Evolutionary conservation across 2,113 vertebrate species (phyloP).

Genomic region (Psilopsiagon aurifrons): DNA sequence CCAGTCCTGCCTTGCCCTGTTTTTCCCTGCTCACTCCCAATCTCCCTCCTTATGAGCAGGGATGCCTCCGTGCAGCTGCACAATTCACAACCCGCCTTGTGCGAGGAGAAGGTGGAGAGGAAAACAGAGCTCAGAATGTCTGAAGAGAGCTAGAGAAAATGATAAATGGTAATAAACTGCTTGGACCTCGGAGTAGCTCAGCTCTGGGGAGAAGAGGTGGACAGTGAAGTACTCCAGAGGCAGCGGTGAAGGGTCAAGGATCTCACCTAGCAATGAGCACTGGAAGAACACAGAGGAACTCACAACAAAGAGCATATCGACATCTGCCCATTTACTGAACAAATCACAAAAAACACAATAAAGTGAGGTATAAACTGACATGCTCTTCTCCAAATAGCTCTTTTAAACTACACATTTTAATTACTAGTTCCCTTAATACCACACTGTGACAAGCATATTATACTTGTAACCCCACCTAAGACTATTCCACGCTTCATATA

Average conservation of each 20-base stretch:
- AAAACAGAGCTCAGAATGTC: not conserved
- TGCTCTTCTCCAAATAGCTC: not conserved
- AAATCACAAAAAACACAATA: not conserved
- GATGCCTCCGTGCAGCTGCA: accelerated
- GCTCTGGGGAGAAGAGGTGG: not conserved
- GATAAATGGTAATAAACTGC: not conserved
- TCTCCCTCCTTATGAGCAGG: not conserved
- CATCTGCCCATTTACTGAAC: not conserved
- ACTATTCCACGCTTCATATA: not conserved
- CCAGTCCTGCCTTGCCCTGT: slow-evolving; percentile 7
- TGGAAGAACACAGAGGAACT: not conserved
- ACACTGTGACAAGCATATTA: not conserved
- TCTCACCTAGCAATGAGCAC: not conserved
- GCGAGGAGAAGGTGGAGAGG: not conserved
- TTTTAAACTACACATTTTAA: not conserved
- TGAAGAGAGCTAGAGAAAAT: not conserved
- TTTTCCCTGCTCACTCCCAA: not conserved
- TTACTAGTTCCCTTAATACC: not conserved
- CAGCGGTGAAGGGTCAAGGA: not conserved
- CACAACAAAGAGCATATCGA: accelerated
- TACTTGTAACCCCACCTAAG: not conserved
- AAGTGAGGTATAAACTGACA: not conserved
- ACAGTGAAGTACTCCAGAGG: not conserved
- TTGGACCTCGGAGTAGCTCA: not conserved
- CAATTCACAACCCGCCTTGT: accelerated